Percentiles rank a stretch among this genome's conserved stretches.
phyloP scores from a whole-genome alignment of 2,888 invertebrate species.

The Caradrina kadenii region DNA sequence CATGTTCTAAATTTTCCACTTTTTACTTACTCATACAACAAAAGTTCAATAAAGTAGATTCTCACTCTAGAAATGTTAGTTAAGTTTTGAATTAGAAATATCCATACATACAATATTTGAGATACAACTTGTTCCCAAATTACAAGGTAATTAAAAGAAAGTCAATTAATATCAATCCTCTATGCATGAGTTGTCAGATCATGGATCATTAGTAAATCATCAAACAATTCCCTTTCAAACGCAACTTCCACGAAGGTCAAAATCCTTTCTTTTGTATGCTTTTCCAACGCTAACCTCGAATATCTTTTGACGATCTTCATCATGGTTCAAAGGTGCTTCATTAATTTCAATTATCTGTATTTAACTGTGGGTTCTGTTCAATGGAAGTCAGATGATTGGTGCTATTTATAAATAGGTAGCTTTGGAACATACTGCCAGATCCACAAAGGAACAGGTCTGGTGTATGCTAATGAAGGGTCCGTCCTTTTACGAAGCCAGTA shows the following conservation, averaged over 20 bases:
- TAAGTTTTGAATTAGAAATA: too few relatives aligned
- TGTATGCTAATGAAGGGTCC: conserved; percentile 40
- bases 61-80: too few relatives aligned
- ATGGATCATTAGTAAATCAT: conserved; percentile 25
- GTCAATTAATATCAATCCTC: neutral
- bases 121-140: neutral
- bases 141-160: neutral
- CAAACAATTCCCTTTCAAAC: conserved; percentile 26
- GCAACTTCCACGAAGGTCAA: conserved; percentile 7
- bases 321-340: conserved; percentile 14
- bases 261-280: conserved; percentile 31
- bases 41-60: too few relatives aligned
- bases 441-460: conserved; percentile 26
- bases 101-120: neutral
- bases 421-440: conserved; percentile 1
- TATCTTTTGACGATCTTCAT: conserved; percentile 37
- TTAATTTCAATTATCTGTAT: conserved; percentile 48
- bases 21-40: too few relatives aligned
- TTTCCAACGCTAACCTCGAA: conserved; percentile 9
- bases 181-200: neutral
- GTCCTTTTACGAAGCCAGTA: conserved; percentile 1
- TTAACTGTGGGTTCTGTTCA: conserved; percentile 25
- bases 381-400: conserved; percentile 31
- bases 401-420: conserved; percentile 10
- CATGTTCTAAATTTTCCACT: too few relatives aligned